These are phyloP conservation scores for Xanthorhoe spadicearia DNA, from an alignment of 2,888 invertebrate species.

Conservation along the genomic window DNA sequence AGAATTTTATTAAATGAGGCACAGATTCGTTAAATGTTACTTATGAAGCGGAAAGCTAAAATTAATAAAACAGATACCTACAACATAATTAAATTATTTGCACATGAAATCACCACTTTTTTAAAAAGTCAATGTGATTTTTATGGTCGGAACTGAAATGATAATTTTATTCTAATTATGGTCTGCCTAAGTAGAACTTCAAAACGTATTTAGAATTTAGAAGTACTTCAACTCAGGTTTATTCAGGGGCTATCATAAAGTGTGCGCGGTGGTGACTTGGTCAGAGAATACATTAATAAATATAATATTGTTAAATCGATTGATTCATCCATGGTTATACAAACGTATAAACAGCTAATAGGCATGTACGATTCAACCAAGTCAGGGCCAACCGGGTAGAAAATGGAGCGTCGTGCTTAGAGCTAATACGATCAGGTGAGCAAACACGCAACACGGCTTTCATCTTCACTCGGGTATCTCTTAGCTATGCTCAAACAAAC, in stretches of 20 bases:
- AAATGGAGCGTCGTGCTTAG: constrained; percentile 79
- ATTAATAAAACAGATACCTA: too few relatives aligned
- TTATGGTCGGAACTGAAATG: too few relatives aligned
- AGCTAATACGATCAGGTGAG: constrained; percentile 83
- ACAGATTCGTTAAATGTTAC: too few relatives aligned
- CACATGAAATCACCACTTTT: too few relatives aligned
- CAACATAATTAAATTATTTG: too few relatives aligned
- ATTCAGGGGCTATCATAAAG: neutral
- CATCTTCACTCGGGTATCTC: constrained; percentile 81
- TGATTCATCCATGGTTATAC: constrained; percentile 53
- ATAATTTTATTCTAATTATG: too few relatives aligned
- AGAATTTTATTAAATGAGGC: neutral
- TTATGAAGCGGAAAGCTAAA: neutral
- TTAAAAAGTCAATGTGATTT: too few relatives aligned
- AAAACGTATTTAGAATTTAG: neutral
- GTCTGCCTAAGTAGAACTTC: neutral
- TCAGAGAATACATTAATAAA: neutral
- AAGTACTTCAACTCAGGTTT: neutral
- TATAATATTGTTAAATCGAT: constrained; percentile 49
- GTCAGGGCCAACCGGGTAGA: constrained; percentile 74
- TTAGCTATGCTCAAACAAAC: constrained; percentile 54
- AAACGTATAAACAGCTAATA: constrained; percentile 70
- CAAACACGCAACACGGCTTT: constrained; percentile 81
- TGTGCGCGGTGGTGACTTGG: neutral
- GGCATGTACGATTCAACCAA: constrained; percentile 74